Evolutionary conservation across 2,888 invertebrate species (phyloP).

Genomic region (Tetragonula carbonaria): DNA sequence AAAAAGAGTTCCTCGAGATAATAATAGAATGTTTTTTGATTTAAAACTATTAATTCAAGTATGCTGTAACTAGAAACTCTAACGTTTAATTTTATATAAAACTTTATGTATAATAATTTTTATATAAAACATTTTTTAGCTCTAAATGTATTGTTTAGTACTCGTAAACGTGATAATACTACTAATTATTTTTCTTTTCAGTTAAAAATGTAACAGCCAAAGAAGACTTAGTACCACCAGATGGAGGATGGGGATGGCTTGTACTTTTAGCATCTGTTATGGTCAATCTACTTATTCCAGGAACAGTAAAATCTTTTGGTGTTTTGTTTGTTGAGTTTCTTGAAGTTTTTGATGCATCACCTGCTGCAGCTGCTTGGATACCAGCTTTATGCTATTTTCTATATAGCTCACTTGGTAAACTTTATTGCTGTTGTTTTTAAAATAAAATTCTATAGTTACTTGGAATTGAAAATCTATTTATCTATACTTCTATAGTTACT

Average conservation of each 20-base stretch:
- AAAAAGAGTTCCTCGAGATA: neutral
- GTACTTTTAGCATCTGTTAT: conserved; percentile 89
- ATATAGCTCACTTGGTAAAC: conserved; percentile 94
- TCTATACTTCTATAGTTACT: no score
- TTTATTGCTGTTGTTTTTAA: neutral
- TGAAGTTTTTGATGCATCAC: conserved; percentile 90
- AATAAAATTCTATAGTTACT: neutral
- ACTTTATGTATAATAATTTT: no score
- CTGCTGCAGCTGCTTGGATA: conserved; percentile 91
- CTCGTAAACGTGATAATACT: neutral
- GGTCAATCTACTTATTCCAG: conserved; percentile 94
- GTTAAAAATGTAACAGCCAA: conserved; percentile 68
- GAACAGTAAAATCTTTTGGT: conserved; percentile 95
- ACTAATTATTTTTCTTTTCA: conserved; percentile 46
- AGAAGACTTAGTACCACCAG: conserved; percentile 91
- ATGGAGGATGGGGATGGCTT: conserved; percentile 95
- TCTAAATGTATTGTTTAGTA: neutral
- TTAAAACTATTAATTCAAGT: neutral
- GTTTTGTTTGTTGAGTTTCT: conserved; percentile 93
- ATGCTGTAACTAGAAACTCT: neutral
- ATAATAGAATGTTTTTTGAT: neutral
- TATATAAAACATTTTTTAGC: neutral
- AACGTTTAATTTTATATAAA: neutral
- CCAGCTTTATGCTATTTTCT: conserved; percentile 95
- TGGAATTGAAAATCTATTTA: neutral